phyloP scores from a whole-genome alignment of 2,888 invertebrate genomes.

The Ditula angustiorana region DNA sequence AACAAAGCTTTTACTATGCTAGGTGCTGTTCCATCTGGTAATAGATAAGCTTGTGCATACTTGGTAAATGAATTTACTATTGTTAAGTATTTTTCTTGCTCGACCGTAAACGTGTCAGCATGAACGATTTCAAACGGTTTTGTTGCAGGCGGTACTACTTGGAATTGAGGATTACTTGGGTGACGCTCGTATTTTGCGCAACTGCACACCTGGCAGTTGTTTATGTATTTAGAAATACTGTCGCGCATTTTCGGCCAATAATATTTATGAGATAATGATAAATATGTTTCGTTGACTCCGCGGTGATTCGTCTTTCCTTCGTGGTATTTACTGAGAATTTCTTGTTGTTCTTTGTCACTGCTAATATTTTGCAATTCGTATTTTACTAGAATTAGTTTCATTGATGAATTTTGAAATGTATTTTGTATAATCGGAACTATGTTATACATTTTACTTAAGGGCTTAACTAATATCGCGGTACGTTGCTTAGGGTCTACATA shows the following conservation, averaged over 20 bases:
- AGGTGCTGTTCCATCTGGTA: too few relatives aligned
- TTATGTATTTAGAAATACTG: slow-evolving; percentile 3
- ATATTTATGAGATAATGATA: neutral
- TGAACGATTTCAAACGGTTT: slow-evolving; percentile 29
- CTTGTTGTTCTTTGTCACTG: neutral
- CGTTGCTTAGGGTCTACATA: too few relatives aligned
- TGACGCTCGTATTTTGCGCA: slow-evolving; percentile 6
- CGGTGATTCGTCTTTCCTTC: slow-evolving; percentile 12
- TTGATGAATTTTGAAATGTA: neutral
- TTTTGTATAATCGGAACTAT: neutral
- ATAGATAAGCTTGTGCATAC: too few relatives aligned
- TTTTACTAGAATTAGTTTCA: neutral
- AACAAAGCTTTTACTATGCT: too few relatives aligned
- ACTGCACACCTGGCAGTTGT: neutral
- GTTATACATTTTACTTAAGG: too few relatives aligned
- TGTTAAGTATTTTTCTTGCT: too few relatives aligned
- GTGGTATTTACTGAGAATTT: neutral
- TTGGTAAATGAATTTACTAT: too few relatives aligned
- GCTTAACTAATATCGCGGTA: too few relatives aligned
- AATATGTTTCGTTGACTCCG: neutral
- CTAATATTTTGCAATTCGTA: neutral
- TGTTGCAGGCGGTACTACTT: slow-evolving; percentile 16
- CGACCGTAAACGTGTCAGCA: too few relatives aligned
- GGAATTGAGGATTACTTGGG: neutral
- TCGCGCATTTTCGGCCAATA: slow-evolving; percentile 7